Evolutionary conservation across 2,113 vertebrate genomes (phyloP), one percentile per base, ranked within the genome.

Genomic region (Colossoma macropomum): DNA sequence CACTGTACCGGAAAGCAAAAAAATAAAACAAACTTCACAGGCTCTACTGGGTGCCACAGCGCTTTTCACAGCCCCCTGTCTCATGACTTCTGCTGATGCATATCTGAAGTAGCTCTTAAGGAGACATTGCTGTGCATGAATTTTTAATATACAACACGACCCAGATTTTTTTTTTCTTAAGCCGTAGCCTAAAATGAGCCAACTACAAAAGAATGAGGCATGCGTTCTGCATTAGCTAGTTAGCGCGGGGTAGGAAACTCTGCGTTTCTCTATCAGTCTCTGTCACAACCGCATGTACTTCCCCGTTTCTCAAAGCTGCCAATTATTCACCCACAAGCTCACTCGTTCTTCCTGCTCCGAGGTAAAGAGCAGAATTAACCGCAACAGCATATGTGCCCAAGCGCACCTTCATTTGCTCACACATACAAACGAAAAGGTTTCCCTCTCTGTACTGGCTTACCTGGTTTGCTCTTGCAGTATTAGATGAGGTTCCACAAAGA

Each of bases 401-500:
- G 13, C 6, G 59, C 59, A 62, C n/a, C n/a, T n/a, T 9, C 21
- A n/a, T 21, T 23, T 62, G 3, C 59, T n/a, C 59, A 10, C 21
- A 62, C 1, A 52, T 25, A 63, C 23, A 28, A 3, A 63, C 10
- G 10, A 9, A 45, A 45, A 9, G 41, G 7, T 9, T 45, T 11
- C 41, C 41, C 41, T 5, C 10, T 45, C 41, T 5, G 41, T 11
- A 11, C 41, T 9, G 28, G 34, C 23, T 62, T 94, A 99, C 98
- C 97, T 97, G 0, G 98, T 99, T 91, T 98, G 97, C 84, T 99
- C 98, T 91, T 99, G 98, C 80, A 99, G 94, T 82, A 99, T 97
- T 87, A 99, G 96, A 94, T 99, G 98, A 0, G 98, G 98, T 86
- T 99, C 98, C 88, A 99, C 98, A 84, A 99, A 99, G 93, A 99